Conservation (phyloP, 2,888 invertebrate genomes). For the Zeuzera pyrina region DNA sequence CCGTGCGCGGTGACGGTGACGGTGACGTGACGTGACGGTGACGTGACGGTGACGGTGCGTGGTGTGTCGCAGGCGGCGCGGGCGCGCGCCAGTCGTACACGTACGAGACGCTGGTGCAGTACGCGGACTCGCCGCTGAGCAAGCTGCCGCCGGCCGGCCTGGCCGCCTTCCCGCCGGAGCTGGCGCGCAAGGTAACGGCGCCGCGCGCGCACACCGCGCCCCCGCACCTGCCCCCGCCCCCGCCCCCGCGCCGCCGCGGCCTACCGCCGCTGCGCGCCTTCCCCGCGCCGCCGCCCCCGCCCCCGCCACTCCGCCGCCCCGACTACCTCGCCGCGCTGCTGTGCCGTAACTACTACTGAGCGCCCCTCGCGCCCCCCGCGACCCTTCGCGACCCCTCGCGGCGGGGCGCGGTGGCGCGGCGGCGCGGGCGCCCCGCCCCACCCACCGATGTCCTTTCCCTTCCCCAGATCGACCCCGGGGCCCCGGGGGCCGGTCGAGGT, state of each 20-base stretch:
- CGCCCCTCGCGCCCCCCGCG: slow-evolving; percentile 5
- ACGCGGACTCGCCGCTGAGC: slow-evolving; percentile 69
- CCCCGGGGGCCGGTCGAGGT: slow-evolving; percentile 17
- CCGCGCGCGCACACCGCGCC: slow-evolving; percentile 24
- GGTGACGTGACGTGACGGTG: neutral
- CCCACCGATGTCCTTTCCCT: slow-evolving; percentile 23
- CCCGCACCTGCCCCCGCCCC: slow-evolving; percentile 15
- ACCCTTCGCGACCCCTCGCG: neutral
- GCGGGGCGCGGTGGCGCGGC: slow-evolving; percentile 10
- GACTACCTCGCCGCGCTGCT: slow-evolving; percentile 63
- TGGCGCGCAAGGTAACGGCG: slow-evolving; percentile 68
- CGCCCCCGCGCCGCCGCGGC: slow-evolving; percentile 46
- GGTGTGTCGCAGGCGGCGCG: slow-evolving; percentile 35
- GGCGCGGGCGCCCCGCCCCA: slow-evolving; percentile 13
- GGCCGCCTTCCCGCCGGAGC: slow-evolving; percentile 61
- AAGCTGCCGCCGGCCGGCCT: slow-evolving; percentile 66
- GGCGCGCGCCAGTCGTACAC: slow-evolving; percentile 60
- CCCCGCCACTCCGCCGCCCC: slow-evolving; percentile 53
- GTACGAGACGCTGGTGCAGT: slow-evolving; percentile 70
- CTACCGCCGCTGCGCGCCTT: slow-evolving; percentile 49
- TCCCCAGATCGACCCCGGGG: slow-evolving; percentile 20
- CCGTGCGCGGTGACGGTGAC: no score
- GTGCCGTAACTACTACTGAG: slow-evolving; percentile 62
- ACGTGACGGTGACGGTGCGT: slow-evolving; percentile 11
- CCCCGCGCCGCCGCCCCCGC: slow-evolving; percentile 50